These are phyloP conservation scores for Malurus elegans DNA, from an alignment of 2,113 vertebrate species.

Conservation along the genomic window DNA sequence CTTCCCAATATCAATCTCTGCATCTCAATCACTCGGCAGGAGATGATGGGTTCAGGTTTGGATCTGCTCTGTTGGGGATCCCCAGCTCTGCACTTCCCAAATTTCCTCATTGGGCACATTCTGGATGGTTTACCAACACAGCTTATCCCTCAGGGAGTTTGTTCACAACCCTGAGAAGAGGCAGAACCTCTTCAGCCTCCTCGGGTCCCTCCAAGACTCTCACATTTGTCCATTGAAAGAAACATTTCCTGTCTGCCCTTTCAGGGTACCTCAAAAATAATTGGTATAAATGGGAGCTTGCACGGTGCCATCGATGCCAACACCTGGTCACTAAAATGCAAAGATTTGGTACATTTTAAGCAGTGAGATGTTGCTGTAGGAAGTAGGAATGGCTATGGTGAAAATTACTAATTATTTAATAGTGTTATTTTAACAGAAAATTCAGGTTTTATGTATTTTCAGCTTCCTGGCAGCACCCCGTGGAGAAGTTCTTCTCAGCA, in stretches of 20 bases:
- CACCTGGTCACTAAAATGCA: background rate
- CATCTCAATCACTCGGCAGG: background rate
- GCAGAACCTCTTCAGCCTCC: background rate
- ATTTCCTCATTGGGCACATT: accelerated
- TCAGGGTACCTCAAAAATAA: background rate
- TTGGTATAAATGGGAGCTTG: accelerated
- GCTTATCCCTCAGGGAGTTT: background rate
- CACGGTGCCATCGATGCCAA: background rate
- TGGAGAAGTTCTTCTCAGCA: background rate
- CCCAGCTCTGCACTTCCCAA: background rate
- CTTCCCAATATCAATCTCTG: background rate
- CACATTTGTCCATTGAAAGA: background rate
- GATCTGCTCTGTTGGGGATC: background rate
- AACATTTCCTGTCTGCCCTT: background rate
- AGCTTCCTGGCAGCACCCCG: background rate
- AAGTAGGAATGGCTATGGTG: background rate
- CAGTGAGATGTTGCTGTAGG: accelerated
- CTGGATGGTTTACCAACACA: background rate
- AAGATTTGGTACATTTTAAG: background rate
- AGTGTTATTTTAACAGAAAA: background rate
- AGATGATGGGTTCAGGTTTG: background rate
- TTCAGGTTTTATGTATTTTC: background rate
- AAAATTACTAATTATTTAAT: background rate
- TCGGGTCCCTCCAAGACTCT: background rate
- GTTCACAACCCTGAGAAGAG: background rate